Evolutionary conservation across 2,113 vertebrate species (phyloP).

Genomic region (Calidris pugnax): DNA sequence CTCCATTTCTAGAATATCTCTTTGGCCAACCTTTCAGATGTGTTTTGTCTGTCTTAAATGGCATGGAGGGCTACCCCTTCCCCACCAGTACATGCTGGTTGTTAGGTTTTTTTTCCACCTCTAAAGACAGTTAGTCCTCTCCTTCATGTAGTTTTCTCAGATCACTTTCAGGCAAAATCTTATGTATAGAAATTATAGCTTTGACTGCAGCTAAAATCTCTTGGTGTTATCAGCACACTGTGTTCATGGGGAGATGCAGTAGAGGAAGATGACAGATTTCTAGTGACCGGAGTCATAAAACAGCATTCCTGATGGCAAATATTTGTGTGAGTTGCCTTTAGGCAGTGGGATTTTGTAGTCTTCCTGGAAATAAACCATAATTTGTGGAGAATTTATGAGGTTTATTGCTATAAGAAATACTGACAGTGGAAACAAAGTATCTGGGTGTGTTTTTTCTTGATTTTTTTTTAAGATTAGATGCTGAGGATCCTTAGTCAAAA

Average conservation of each 20-base stretch:
- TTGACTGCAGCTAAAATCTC: slow-evolving; percentile 24
- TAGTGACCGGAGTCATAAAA: background rate
- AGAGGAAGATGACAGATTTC: slow-evolving; percentile 12
- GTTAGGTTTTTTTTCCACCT: background rate
- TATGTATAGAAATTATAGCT: slow-evolving; percentile 20
- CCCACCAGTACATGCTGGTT: background rate
- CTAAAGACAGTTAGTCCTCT: background rate
- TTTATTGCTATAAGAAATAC: background rate
- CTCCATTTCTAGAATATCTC: background rate
- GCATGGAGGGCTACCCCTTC: background rate
- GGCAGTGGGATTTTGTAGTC: background rate
- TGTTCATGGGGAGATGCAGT: background rate
- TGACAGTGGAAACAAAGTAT: background rate
- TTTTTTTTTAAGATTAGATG: background rate
- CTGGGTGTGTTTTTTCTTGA: background rate
- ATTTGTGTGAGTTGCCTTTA: background rate
- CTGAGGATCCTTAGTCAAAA: background rate
- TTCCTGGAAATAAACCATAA: background rate
- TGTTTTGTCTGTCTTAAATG: background rate
- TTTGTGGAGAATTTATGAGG: background rate
- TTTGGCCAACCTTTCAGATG: background rate
- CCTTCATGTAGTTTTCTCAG: background rate
- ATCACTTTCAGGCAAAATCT: slow-evolving; percentile 45
- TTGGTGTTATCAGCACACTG: background rate
- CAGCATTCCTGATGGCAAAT: background rate